Conservation (phyloP, 2,888 invertebrate species). For the Carcina quercana region DNA sequence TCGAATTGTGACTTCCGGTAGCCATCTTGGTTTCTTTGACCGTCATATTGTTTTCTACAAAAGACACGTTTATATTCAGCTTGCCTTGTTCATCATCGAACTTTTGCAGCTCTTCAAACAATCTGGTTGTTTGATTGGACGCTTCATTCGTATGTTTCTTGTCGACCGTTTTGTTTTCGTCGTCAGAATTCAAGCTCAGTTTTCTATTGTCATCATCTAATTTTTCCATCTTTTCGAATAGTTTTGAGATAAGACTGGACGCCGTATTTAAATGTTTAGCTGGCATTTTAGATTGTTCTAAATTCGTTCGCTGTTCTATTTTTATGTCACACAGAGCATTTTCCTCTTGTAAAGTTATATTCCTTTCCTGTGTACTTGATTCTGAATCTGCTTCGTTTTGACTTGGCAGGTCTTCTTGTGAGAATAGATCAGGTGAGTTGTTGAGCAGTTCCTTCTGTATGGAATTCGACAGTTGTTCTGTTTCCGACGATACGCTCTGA, state of each 20-base stretch:
- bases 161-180: not conserved
- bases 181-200: too few relatives aligned
- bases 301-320: too few relatives aligned
- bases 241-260: too few relatives aligned
- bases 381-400: slow-evolving; percentile 19
- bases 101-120: slow-evolving; percentile 43
- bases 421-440: slow-evolving; percentile 47
- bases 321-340: too few relatives aligned
- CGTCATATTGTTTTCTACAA: not conserved
- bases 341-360: too few relatives aligned
- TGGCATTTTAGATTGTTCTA: too few relatives aligned
- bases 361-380: slow-evolving; percentile 7
- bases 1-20: too few relatives aligned
- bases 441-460: slow-evolving; percentile 16
- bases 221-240: too few relatives aligned
- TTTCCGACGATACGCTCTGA: not conserved
- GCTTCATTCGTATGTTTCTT: not conserved
- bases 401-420: slow-evolving; percentile 35
- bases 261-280: too few relatives aligned
- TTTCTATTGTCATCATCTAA: too few relatives aligned
- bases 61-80: slow-evolving; percentile 28
- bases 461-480: slow-evolving; percentile 5
- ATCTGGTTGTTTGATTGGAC: slow-evolving; percentile 20
- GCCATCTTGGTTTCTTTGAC: not conserved
- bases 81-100: slow-evolving; percentile 35